These are phyloP conservation scores for Brachypodius melanocephalos DNA, from an alignment of 2,113 vertebrate species.

Conservation along the genomic window DNA sequence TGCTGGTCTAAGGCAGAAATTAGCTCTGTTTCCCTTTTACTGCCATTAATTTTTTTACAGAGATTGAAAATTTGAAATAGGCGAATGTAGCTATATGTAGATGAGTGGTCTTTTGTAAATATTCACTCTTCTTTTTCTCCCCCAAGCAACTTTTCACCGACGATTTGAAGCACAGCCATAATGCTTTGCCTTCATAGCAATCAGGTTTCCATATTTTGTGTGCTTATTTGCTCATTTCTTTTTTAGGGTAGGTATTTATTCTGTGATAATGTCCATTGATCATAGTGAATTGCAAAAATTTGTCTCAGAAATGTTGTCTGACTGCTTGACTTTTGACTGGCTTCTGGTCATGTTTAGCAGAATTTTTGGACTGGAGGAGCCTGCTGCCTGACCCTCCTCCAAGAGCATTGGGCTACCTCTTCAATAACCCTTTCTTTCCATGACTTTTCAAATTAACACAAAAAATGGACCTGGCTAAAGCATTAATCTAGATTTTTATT, in stretches of 20 bases:
- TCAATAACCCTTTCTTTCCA: constrained; percentile 2
- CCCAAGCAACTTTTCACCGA: not conserved
- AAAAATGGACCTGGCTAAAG: not conserved
- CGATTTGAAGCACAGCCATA: not conserved
- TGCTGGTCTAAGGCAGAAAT: not conserved
- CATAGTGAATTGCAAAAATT: not conserved
- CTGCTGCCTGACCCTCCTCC: not conserved
- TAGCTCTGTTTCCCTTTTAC: not conserved
- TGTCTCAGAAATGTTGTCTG: not conserved
- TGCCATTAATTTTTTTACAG: not conserved
- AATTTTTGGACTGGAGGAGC: not conserved
- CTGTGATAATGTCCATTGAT: not conserved
- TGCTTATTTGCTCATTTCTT: not conserved
- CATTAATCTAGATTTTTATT: not conserved
- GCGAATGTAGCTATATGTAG: not conserved
- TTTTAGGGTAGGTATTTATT: not conserved
- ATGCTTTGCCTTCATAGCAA: not conserved
- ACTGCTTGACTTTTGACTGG: constrained; percentile 4
- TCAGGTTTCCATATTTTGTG: constrained; percentile 4
- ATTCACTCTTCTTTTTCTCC: not conserved
- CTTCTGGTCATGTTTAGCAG: not conserved
- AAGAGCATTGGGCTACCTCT: not conserved
- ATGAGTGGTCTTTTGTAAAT: not conserved
- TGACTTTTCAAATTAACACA: not conserved
- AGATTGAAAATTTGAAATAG: not conserved